These are phyloP conservation scores for Panagrolaimus sp. DNA, from an alignment of 1,140 invertebrate genomes.

Conservation along the genomic window DNA sequence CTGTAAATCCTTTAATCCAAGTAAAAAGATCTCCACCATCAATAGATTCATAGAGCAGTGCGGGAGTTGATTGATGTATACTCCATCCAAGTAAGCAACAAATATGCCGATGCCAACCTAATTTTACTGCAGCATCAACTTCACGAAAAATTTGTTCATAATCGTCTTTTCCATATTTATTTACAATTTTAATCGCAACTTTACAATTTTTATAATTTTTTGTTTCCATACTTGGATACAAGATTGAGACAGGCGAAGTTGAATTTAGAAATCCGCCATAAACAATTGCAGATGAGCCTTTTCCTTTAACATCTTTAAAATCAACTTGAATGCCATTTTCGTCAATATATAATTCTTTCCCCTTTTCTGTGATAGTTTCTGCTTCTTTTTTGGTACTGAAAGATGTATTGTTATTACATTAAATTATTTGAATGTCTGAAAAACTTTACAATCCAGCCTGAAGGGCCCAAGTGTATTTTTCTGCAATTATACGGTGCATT, in stretches of 20 bases:
- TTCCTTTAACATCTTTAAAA: not conserved
- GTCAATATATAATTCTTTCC: too few relatives aligned
- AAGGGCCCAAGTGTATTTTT: too few relatives aligned
- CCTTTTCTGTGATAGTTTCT: too few relatives aligned
- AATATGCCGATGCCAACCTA: slow-evolving; percentile 5
- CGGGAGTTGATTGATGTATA: not conserved
- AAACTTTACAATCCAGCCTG: too few relatives aligned
- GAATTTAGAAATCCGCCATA: not conserved
- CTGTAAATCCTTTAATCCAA: too few relatives aligned
- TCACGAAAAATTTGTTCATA: not conserved
- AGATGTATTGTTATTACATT: too few relatives aligned
- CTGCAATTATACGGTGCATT: too few relatives aligned
- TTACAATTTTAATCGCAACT: not conserved
- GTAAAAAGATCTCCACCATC: not conserved
- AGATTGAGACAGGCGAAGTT: not conserved
- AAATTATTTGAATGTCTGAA: too few relatives aligned
- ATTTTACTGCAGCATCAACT: not conserved
- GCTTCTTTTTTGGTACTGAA: too few relatives aligned
- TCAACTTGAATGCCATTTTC: not conserved
- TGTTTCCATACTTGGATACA: not conserved
- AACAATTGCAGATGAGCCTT: not conserved
- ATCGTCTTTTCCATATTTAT: not conserved
- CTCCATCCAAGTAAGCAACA: not conserved
- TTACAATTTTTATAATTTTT: not conserved
- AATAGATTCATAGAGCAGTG: not conserved